Evolutionary conservation across 2,888 invertebrate genomes (phyloP), one percentile per base, ranked within the genome.

Genomic region (Acanthacorydalis orientalis): DNA sequence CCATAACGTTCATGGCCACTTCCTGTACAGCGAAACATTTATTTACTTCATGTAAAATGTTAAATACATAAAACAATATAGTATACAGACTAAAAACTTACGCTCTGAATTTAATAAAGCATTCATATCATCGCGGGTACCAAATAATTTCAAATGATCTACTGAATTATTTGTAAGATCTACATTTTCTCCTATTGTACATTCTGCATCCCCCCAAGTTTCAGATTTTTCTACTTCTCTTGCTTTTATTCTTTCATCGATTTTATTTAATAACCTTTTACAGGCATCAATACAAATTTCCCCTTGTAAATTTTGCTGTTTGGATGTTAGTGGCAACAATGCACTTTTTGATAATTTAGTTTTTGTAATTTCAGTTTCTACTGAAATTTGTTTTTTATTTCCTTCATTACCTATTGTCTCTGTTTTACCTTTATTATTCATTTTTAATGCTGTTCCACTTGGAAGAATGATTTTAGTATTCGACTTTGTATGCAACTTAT

Each of bases 61-160:
- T n/a, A n/a, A n/a, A 23, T 23, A 23, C 23, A 23, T 23, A 23
- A 23, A n/a, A n/a, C n/a, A n/a, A n/a, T 23, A 16, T 16, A 16
- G n/a, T 23, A 41, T 41, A 15, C 7, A 12, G 37, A 8, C 15
- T 10, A 42, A 41, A 12, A 42, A 11, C 42, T 23, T 51, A 55
- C 55, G 54, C 53, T 58, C 57, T 41, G 51, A 51, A 45, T 52
- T 48, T 4, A 57, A 46, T 43, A 59, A 51, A 31, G 51, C 49
- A n/a, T 50, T 43, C 45, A 55, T 54, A n/a, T 53, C 51, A 42
- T 56, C 51, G 16, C 55, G 54, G 46, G 58, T 56, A 10, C 54
- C 52, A 51, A 57, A 63, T 47, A 57, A 55, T 10, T 59, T 60
- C 10, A 53, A 47, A 46, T 54, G 31, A 44, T 48, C 15, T 52